Percentiles rank a stretch among this genome's conserved stretches.
phyloP scores from a whole-genome alignment of 2,113 vertebrate genomes.

The Heptranchias perlo region DNA sequence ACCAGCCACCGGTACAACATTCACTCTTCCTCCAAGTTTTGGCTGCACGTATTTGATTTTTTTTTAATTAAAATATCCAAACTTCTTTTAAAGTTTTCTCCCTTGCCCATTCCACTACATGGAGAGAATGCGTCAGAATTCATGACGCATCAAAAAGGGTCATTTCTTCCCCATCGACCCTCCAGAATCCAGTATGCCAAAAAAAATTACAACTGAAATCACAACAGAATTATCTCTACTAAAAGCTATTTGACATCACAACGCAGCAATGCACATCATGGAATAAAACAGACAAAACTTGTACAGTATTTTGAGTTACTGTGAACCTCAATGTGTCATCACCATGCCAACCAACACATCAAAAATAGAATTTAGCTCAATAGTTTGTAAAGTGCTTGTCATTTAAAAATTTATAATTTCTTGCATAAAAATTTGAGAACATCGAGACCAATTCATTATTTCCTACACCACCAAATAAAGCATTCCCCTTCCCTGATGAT shows the following conservation, averaged over 20 bases:
- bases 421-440: background rate
- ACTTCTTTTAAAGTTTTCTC: background rate
- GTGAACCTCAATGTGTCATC: background rate
- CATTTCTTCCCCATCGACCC: too few relatives aligned
- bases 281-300: background rate
- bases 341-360: background rate
- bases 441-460: background rate
- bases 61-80: background rate
- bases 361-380: conserved; percentile 15
- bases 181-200: background rate
- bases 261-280: background rate
- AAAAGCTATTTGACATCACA: background rate
- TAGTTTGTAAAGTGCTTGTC: background rate
- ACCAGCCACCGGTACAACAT: background rate
- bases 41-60: background rate
- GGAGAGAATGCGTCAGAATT: too few relatives aligned
- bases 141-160: too few relatives aligned
- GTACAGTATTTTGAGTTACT: background rate
- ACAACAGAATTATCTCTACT: background rate
- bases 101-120: too few relatives aligned
- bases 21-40: background rate
- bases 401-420: background rate
- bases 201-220: background rate
- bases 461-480: background rate
- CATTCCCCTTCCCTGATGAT: background rate